Evolutionary conservation across 2,797 vertebrate species (phyloP), one percentile per base, ranked within the genome.

Genomic region (Anabas testudineus): DNA sequence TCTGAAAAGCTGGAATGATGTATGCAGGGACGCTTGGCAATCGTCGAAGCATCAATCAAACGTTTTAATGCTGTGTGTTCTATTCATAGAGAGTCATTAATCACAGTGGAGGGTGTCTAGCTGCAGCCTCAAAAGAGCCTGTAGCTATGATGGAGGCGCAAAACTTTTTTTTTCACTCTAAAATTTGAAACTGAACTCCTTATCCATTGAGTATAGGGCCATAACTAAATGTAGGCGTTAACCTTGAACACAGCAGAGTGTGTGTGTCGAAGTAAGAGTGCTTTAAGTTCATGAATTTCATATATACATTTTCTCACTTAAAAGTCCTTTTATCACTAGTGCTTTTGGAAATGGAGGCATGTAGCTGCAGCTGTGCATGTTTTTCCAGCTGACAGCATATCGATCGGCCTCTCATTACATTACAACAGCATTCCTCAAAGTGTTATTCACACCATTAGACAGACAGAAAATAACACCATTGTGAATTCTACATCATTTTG

Each of bases 31-130:
- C 3, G 76, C 82, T 63, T n/a, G 57, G 82, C 77, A 88, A 82
- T 81, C 61, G 49, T 86, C 71, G 67, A 87, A 78, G 81, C 90
- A 90, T 93, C 88, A 80, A 88, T 91, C 90, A 89, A 76, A 79
- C 63, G 72, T 84, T 85, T 87, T 84, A 87, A 83, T 52, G 37
- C 55, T 1, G 26, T 45, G 73, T 78, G 72, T 87, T 87, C 88
- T 90, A 85, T 89, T 87, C 86, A 87, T 79, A 77, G 88, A 86
- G 78, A 78, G 81, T 82, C 84, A 85, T 93, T 90, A 89, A 88
- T 93, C 88, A 91, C 78, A 67, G 81, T 54, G 66, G 76, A 78
- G 62, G 52, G 53, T 59, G 87, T 80, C 70, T 70, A 2, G 72
- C 64, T 55, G 66, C 68, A 52, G 76, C 70, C 68, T 87, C 77